A percentile compares a stretch with the other conserved stretches of the same genome.
Conservation (phyloP, 1,140 invertebrate species). For the Heliconius eleuchia region DNA sequence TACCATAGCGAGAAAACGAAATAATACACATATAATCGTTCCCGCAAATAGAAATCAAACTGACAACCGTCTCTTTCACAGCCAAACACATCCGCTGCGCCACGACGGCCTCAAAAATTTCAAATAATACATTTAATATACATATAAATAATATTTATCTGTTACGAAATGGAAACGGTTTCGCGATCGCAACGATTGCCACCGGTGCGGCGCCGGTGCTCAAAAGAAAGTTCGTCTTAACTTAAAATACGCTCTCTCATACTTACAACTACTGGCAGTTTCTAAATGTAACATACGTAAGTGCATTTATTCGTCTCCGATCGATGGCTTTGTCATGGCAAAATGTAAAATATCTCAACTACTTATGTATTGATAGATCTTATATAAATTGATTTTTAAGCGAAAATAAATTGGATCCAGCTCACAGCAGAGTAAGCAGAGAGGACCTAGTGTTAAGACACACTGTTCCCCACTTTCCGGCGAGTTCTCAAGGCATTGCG, state of each 20-base stretch:
- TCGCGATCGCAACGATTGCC: slow-evolving; percentile 39
- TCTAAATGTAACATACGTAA: slow-evolving; percentile 34
- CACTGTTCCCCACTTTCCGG: no score
- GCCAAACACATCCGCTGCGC: background rate
- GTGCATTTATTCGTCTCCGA: slow-evolving; percentile 20
- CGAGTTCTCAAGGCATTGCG: no score
- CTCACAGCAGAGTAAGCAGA: no score
- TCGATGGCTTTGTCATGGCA: background rate
- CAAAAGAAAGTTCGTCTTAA: slow-evolving; percentile 41
- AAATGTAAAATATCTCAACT: background rate
- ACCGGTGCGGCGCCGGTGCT: slow-evolving; percentile 28
- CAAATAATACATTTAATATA: background rate
- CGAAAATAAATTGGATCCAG: no score
- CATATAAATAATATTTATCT: slow-evolving; percentile 8
- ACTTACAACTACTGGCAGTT: slow-evolving; percentile 28
- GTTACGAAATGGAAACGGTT: slow-evolving; percentile 38
- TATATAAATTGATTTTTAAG: no score
- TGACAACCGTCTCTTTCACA: background rate
- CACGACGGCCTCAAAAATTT: background rate
- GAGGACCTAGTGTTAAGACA: no score
- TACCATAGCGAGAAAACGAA: background rate
- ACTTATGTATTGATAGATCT: background rate
- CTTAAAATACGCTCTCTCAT: slow-evolving; percentile 42
- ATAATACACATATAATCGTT: slow-evolving; percentile 18
- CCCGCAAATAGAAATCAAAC: background rate